Evolutionary conservation across 2,888 invertebrate species (phyloP), one percentile per base, ranked within the genome.

Genomic region (Ectemnius continuus): DNA sequence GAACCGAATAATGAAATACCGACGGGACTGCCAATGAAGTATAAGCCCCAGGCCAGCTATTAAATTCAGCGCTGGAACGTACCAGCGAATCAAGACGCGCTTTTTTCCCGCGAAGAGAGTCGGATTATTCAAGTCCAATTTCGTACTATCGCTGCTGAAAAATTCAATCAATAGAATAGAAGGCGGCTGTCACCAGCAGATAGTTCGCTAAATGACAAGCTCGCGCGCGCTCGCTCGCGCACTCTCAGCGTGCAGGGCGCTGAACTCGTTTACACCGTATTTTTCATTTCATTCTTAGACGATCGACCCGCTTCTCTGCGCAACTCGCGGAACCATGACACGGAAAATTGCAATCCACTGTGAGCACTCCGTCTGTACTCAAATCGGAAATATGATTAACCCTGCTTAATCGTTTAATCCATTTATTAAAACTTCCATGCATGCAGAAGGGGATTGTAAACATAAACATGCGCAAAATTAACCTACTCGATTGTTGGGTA

Each of bases 151-250:
- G 77, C 81, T 83, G 76, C 71, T 81, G 84, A 84, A 85, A 52
- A 85, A 85, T 81, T 79, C 85, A 85, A 85, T 86, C 85, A 85
- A 83, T 82, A 79, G 79, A 79, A 83, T 84, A 83, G 80, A 82
- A 81, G 78, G 72, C 76, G 75, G 74, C 84, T 86, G 86, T 86
- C 86, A 86, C 82, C 75, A 74, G 66, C 86, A 86, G 85, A 82
- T 80, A 84, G 84, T 86, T 85, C 79, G 75, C 75, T 84, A 86
- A 86, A 87, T 75, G 72, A 82, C 72, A 74, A 76, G 70, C 59
- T 8, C 36, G 46, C 68, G 69, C 61, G 57, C 36, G 46, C 68
- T 67, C 61, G 57, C 61, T 61, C 67, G 61, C 61, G 60, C 52
- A 18, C 68, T 56, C 60, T 62, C 26, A 11, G 23, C 18, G 18